A percentile compares a stretch with the other conserved stretches of the same genome.
phyloP scores from a whole-genome alignment of 2,797 vertebrate genomes.

The Gorsachius magnificus region DNA sequence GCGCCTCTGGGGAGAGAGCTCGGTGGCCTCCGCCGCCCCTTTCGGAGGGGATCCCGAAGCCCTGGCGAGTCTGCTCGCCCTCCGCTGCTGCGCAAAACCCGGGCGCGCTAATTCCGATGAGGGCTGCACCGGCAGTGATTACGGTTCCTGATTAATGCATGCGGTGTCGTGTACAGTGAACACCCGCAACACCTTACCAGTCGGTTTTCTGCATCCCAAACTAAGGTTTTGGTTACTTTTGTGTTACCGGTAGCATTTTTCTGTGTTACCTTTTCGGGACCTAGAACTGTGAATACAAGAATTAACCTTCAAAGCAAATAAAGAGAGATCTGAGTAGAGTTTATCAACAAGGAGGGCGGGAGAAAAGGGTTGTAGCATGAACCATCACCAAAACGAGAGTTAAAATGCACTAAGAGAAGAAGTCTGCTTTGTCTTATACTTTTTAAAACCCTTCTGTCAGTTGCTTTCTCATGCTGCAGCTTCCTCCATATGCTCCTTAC shows the following conservation, averaged over 20 bases:
- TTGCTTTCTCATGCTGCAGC: slow-evolving; percentile 24
- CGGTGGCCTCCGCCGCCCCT: neutral
- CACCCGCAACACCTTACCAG: rapidly evolving
- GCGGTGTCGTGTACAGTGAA: neutral
- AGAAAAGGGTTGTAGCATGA: neutral
- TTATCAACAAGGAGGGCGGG: neutral
- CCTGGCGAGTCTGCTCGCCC: neutral
- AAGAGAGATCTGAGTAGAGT: neutral
- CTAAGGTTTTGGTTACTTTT: neutral
- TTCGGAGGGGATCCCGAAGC: neutral
- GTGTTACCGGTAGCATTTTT: too few relatives aligned
- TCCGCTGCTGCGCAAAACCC: rapidly evolving
- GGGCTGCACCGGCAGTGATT: rapidly evolving
- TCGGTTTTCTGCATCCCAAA: neutral
- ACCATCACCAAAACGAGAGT: neutral
- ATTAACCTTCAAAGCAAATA: neutral
- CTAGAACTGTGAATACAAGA: neutral
- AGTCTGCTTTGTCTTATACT: slow-evolving; percentile 21
- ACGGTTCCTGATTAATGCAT: rapidly evolving
- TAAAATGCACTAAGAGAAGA: neutral
- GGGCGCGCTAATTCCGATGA: rapidly evolving
- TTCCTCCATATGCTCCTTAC: slow-evolving; percentile 49
- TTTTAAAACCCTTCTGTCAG: neutral
- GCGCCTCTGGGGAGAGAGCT: too few relatives aligned
- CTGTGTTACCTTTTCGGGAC: neutral